Evolutionary conservation across 2,113 vertebrate genomes (phyloP).

Genomic region (Hypocryptadius cinnamomeus): DNA sequence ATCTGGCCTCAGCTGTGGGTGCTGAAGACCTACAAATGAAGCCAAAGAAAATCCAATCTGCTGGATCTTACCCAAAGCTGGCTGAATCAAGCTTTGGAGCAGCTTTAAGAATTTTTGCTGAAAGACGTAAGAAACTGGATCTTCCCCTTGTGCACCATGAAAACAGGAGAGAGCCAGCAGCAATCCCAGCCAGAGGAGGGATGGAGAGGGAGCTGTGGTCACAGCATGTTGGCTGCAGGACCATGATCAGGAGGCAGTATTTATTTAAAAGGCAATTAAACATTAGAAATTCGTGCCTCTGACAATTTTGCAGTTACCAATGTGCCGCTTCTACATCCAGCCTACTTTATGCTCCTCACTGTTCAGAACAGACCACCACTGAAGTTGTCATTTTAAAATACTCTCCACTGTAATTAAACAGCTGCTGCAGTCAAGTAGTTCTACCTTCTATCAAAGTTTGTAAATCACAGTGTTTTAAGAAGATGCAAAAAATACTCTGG

Average conservation of each 20-base stretch:
- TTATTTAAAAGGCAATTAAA: neutral
- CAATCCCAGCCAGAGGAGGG: neutral
- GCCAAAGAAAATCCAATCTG: slow-evolving; percentile 10
- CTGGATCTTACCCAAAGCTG: neutral
- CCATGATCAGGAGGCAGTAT: neutral
- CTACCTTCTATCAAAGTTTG: neutral
- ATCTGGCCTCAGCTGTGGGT: neutral
- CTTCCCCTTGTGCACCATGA: neutral
- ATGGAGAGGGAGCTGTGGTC: neutral
- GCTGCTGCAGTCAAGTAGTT: neutral
- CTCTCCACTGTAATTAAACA: slow-evolving; percentile 25
- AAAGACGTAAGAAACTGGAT: neutral
- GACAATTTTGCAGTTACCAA: neutral
- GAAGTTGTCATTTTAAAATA: slow-evolving; percentile 5
- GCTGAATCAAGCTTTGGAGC: neutral
- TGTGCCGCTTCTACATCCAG: neutral
- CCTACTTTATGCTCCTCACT: neutral
- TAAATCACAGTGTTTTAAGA: slow-evolving; percentile 17
- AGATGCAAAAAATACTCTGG: neutral
- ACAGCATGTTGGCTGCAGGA: neutral
- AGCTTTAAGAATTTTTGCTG: neutral
- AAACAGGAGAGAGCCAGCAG: neutral
- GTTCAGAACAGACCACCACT: slow-evolving; percentile 27
- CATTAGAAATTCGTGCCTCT: neutral
- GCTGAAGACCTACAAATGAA: neutral